A percentile compares a stretch with the other conserved stretches of the same genome.
Evolutionary conservation across 2,888 invertebrate species (phyloP).

Genomic region (Apamea epomidion): DNA sequence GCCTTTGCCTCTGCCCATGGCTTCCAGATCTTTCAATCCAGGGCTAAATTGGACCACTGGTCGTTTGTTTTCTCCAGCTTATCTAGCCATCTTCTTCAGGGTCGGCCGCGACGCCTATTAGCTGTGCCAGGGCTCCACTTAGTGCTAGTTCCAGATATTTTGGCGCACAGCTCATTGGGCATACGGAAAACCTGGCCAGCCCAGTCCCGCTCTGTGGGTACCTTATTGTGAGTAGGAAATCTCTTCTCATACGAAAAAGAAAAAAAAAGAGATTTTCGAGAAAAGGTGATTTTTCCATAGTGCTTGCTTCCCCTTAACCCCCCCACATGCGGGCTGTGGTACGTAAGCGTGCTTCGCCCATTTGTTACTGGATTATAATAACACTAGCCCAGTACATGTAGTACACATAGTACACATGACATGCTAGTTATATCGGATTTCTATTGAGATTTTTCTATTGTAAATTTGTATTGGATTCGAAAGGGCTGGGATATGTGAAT

Average conservation of each 20-base stretch:
- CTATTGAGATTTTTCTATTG: slow-evolving; percentile 46
- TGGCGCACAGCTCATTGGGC: no score
- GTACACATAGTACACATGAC: slow-evolving; percentile 30
- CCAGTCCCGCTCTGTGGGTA: no score
- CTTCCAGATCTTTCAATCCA: not conserved
- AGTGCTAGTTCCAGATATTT: no score
- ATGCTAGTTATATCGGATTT: slow-evolving; percentile 43
- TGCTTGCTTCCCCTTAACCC: slow-evolving; percentile 60
- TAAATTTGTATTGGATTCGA: slow-evolving; percentile 17
- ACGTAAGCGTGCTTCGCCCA: slow-evolving; percentile 68
- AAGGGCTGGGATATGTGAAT: not conserved
- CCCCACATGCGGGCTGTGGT: slow-evolving; percentile 49
- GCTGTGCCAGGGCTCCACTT: no score
- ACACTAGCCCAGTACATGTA: slow-evolving; percentile 48
- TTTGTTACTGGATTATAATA: slow-evolving; percentile 78
- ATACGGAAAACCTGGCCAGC: no score
- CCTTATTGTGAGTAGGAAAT: no score
- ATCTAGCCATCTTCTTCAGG: no score
- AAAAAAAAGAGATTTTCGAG: no score
- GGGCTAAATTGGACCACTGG: no score
- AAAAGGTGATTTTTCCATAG: not conserved
- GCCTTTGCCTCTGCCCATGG: not conserved
- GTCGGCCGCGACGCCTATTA: no score
- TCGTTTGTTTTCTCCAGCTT: no score
- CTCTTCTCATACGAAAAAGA: not conserved